Base-by-base conservation (phyloP, 2,797 vertebrate species). In the Perodicticus potto region DNA sequence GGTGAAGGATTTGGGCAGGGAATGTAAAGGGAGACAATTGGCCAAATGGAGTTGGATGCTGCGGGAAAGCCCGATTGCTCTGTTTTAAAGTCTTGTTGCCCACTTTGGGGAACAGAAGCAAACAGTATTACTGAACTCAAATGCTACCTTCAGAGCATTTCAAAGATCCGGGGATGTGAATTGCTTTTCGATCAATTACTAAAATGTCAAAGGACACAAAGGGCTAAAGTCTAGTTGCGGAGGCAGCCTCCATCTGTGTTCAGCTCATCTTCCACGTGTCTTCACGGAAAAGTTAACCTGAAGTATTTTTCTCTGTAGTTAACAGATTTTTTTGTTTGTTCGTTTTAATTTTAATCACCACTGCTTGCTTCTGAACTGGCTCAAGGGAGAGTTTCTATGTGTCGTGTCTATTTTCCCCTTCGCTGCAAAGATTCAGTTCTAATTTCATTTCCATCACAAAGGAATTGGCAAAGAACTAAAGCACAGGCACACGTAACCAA, bases 401-500 rank as follows among this genome's bases (percentile, higher is more conserved):
- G 83, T 96, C 96, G 53, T 89, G 91, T 95, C 88, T 95, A 86
- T 97, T 94, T 97, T 97, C 96, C 65, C 67, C 96, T 97, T 96
- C 34, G 72, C 93, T 25, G 0, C 91, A 96, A 90, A 98, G 93
- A 97, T 89, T 97, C 2, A 16, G 74, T 94, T 93, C 81, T 95
- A 95, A 92, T 97, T 97, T 98, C 76, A 97, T 94, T 98, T 97
- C 92, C 92, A 95, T 98, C 91, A 96, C 97, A 96, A 98, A 98
- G 96, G 90, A 97, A 93, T 14, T 98, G 96, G 89, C 92, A 97
- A 95, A 77, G 96, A 97, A 78, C 67, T 40, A 37, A 98, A 96
- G 86, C 34, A 7, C 91, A 86, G 89, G 95, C 97, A 98, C 88
- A 86, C 77, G 40, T 86, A 96, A 89, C 97, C 93, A 70, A 94